These are phyloP conservation scores for Drosophila athabasca DNA, from an alignment of 1,140 invertebrate species.

Conservation along the genomic window DNA sequence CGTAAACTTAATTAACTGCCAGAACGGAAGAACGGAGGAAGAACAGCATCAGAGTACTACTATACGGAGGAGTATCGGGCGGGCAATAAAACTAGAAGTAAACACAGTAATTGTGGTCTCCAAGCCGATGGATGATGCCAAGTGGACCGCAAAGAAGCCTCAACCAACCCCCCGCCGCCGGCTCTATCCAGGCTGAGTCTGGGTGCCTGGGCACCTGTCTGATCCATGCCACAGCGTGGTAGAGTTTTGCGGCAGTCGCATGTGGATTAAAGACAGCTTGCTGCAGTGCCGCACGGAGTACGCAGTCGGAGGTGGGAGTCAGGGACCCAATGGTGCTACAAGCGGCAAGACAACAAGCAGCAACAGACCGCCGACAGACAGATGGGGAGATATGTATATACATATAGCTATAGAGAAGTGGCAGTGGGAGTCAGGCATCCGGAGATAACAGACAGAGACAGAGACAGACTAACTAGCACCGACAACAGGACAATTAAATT, in stretches of 20 bases:
- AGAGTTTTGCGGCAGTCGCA: conserved; percentile 14
- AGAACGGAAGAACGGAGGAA: too few species aligned
- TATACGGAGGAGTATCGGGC: neutral
- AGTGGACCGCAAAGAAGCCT: conserved; percentile 33
- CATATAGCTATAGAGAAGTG: too few species aligned
- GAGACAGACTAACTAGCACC: conserved; percentile 19
- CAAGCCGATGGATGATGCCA: conserved; percentile 31
- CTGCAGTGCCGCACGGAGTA: conserved; percentile 6
- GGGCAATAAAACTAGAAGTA: conserved; percentile 45
- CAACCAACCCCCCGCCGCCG: neutral
- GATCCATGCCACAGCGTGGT: conserved; percentile 3
- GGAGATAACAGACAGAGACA: conserved; percentile 4
- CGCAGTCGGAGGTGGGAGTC: neutral
- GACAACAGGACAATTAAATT: conserved; percentile 68
- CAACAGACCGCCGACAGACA: conserved; percentile 12
- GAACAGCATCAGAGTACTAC: too few species aligned
- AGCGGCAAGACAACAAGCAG: conserved; percentile 33
- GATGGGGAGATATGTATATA: neutral
- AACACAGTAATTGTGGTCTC: conserved; percentile 50
- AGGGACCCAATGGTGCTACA: conserved; percentile 28
- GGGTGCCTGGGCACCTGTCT: conserved; percentile 4
- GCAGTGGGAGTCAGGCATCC: too few species aligned
- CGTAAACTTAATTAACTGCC: conserved; percentile 7
- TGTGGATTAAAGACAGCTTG: conserved; percentile 47
- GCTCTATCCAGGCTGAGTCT: conserved; percentile 9